phyloP scores from a whole-genome alignment of 2,797 vertebrate genomes.

The Falco rusticolus region DNA sequence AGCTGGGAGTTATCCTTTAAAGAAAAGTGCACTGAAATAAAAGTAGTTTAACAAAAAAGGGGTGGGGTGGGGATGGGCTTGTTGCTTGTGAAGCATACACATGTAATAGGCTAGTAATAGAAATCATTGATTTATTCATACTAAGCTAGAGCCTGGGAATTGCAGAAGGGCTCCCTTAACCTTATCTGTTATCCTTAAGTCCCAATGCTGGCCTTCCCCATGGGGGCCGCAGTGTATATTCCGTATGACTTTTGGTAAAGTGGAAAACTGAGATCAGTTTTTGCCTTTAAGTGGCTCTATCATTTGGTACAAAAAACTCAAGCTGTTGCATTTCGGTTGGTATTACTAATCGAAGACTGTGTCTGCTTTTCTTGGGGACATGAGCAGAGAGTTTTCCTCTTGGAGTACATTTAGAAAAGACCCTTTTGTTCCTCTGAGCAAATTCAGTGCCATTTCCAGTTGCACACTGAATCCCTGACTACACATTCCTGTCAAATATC shows the following conservation, averaged over 20 bases:
- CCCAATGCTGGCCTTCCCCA: not conserved
- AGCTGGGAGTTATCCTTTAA: not conserved
- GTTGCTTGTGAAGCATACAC: not conserved
- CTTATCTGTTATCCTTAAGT: not conserved
- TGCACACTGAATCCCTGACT: not conserved
- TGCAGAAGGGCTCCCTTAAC: not conserved
- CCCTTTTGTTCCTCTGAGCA: not conserved
- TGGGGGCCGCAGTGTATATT: not conserved
- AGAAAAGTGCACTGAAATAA: not conserved
- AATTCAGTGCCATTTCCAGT: not conserved
- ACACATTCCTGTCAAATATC: not conserved
- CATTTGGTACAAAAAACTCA: not conserved
- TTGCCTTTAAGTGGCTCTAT: not conserved
- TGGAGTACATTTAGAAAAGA: not conserved
- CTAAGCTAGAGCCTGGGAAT: not conserved
- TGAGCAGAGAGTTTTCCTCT: not conserved
- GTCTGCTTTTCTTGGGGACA: fast-evolving
- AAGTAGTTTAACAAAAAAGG: not conserved
- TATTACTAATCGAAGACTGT: not conserved
- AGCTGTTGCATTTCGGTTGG: not conserved
- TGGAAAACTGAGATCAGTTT: not conserved
- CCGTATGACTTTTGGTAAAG: not conserved
- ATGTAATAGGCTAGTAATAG: not conserved
- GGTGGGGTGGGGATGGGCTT: not conserved
- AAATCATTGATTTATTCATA: not conserved